These are phyloP conservation scores for Corythornis cristatus DNA, from an alignment of 2,113 vertebrate species.

Conservation along the genomic window DNA sequence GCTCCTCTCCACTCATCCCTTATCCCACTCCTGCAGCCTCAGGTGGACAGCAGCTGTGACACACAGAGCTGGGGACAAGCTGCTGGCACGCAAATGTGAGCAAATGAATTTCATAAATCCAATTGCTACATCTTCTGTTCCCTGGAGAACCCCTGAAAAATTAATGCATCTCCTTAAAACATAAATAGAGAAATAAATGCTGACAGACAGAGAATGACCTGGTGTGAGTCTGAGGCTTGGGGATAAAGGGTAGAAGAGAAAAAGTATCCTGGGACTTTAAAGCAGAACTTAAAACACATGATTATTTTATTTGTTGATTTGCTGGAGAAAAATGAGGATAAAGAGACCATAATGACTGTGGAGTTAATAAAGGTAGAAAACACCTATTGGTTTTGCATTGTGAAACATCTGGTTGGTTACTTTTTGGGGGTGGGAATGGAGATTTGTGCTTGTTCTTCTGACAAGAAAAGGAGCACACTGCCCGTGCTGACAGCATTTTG, in stretches of 20 bases:
- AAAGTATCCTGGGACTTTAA: not conserved
- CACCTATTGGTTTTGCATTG: not conserved
- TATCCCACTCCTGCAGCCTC: not conserved
- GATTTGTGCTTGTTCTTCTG: not conserved
- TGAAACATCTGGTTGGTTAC: not conserved
- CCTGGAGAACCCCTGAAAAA: not conserved
- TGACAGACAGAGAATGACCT: not conserved
- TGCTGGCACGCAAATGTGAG: not conserved
- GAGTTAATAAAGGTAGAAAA: not conserved
- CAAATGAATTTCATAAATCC: not conserved
- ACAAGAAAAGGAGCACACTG: not conserved
- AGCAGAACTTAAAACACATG: not conserved
- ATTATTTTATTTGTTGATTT: not conserved
- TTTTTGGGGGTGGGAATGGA: not conserved
- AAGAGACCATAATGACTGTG: not conserved
- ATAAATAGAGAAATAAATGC: not conserved
- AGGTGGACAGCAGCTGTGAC: not conserved
- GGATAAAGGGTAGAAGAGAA: not conserved
- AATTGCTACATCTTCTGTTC: not conserved
- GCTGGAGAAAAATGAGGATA: not conserved
- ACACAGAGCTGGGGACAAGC: not conserved
- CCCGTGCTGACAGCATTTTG: not conserved
- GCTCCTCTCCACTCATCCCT: fast-evolving
- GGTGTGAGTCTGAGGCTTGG: not conserved
- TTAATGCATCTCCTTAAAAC: not conserved